Percentiles rank a stretch among this genome's conserved stretches.
Conservation (phyloP, 2,888 invertebrate species). For the Drosophila pseudotakahashii region DNA sequence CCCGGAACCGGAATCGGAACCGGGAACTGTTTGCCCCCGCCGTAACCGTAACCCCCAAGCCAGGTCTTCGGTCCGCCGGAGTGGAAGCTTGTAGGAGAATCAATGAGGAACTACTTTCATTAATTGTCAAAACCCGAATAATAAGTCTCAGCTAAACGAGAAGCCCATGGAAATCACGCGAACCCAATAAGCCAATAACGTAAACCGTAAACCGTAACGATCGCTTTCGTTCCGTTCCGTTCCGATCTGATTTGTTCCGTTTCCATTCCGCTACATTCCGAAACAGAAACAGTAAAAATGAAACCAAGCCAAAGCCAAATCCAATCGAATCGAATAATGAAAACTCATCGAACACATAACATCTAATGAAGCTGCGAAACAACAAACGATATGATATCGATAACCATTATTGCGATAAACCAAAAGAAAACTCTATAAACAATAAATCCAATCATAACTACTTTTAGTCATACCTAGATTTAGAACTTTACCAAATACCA, state of each 20-base stretch:
- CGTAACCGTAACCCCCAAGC: constrained; percentile 18
- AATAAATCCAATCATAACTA: constrained; percentile 40
- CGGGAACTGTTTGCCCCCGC: constrained; percentile 20
- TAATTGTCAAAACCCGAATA: constrained; percentile 49
- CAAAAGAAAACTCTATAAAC: constrained; percentile 48
- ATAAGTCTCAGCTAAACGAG: constrained; percentile 23
- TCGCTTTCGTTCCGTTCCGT: constrained; percentile 17
- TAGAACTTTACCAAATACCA: constrained; percentile 23
- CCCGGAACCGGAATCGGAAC: constrained; percentile 1
- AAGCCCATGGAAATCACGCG: constrained; percentile 27
- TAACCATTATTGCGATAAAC: constrained; percentile 40
- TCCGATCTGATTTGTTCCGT: constrained; percentile 4
- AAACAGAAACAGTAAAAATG: constrained; percentile 42
- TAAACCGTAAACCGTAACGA: constrained; percentile 35
- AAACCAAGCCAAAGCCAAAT: constrained; percentile 36
- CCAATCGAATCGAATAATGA: constrained; percentile 27
- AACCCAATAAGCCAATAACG: constrained; percentile 40
- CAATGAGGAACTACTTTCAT: constrained; percentile 37
- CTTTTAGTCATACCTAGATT: constrained; percentile 38
- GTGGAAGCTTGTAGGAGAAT: constrained; percentile 35
- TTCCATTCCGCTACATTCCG: constrained; percentile 6
- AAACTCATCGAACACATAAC: constrained; percentile 76
- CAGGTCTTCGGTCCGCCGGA: constrained; percentile 30
- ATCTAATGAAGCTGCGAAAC: constrained; percentile 68
- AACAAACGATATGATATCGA: constrained; percentile 37